Base-by-base conservation (phyloP, 2,888 invertebrate species). In the Sturmia bella region DNA sequence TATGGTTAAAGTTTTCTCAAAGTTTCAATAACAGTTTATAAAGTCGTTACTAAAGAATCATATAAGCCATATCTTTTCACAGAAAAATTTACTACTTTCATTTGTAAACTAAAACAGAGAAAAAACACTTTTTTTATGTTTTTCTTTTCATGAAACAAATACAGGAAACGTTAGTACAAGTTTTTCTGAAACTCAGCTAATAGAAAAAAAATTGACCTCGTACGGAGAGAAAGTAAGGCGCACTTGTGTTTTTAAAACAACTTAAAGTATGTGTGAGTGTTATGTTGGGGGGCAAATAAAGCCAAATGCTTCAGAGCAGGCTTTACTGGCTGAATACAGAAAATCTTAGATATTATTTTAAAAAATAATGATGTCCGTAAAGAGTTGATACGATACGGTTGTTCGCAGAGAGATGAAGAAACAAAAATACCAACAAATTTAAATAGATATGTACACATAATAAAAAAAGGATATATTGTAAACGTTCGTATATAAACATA, bases 11-110 rank as follows among this genome's bases (percentile, higher is more conserved):
- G 15, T 63, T 43, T 2, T 7, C 11, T n/a, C 11, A 54, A 32
- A 50, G 48, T 72, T 72, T 61, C 70, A 72, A 59, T 59, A 72
- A 63, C 61, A 63, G 32, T 73, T 63, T 54, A 73, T 72, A 15
- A 73, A 73, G 61, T 61, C 61, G 39, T 61, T 63, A 63, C 54
- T 61, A 27, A 63, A 63, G 19, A 50, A 43, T 63, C 52, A 41
- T 17, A 41, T 48, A 17, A 59, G 50, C 37, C 39, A 24, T 27
- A 13, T 37, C 13, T 27, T 61, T 19, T 17, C 12, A 19, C 17
- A 54, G 9, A 19, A 43, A 41, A 63, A 32, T 39, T 6, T 12
- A 43, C 12, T 21, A 9, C 32, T 56, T 13, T 13, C n/a, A 12
- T 57, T 57, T 39, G 21, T 4, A 48, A 45, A 56, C 4, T 50